Percentiles rank a stretch among this genome's conserved stretches.
Conservation (phyloP, 23 tunicate species). For the Trididemnum clinides region DNA sequence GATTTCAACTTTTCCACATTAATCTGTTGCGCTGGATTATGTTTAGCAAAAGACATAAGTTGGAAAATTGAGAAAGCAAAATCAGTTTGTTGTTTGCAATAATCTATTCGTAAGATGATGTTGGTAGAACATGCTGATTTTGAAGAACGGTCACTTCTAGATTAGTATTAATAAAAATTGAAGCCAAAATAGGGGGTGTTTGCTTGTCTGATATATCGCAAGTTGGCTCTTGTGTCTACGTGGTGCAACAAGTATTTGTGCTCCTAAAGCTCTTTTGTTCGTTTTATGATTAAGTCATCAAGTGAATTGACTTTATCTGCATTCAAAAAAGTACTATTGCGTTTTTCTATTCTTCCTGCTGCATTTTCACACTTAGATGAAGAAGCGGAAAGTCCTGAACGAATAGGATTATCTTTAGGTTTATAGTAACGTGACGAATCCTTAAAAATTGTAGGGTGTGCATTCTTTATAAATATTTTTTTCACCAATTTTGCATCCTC, state of each 20-base stretch:
- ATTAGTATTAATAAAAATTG: slow-evolving; percentile 4
- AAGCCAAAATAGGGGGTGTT: neutral
- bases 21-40: neutral
- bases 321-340: neutral
- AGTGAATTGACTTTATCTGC: neutral
- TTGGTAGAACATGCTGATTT: neutral
- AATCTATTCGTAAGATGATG: slow-evolving; percentile 6
- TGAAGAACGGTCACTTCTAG: slow-evolving; percentile 3
- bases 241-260: slow-evolving; percentile 8
- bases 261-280: slow-evolving; percentile 1
- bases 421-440: neutral
- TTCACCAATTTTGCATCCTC: slow-evolving; percentile 1
- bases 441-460: neutral
- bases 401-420: neutral
- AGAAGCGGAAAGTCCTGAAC: neutral
- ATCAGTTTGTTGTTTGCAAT: neutral
- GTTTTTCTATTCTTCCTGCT: slow-evolving; percentile 4
- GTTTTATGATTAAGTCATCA: neutral
- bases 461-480: slow-evolving; percentile 11
- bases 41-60: slow-evolving; percentile 19
- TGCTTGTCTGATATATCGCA: neutral
- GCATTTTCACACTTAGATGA: slow-evolving; percentile 11
- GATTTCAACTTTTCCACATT: neutral
- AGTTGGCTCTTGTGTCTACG: neutral
- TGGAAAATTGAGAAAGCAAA: neutral